Conservation (phyloP, 2,888 invertebrate species). For the Papilio demoleus region DNA sequence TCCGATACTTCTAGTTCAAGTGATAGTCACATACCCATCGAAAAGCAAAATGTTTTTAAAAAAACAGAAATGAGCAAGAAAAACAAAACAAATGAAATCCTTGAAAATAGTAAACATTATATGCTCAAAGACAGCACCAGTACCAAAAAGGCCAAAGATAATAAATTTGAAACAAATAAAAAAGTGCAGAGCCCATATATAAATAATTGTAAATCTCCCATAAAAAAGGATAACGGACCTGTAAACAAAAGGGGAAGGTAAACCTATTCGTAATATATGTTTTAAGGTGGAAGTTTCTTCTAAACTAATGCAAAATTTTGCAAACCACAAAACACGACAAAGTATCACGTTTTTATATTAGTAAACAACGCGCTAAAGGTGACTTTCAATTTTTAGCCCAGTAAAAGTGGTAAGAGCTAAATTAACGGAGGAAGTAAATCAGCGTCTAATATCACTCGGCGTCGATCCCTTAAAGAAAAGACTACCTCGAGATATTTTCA, state of each 20-base stretch:
- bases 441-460: conserved; percentile 83
- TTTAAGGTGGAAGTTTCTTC: background rate
- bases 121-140: conserved; percentile 40
- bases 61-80: conserved; percentile 9
- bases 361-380: background rate
- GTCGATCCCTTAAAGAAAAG: conserved; percentile 86
- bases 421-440: conserved; percentile 79
- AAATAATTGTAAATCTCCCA: conserved; percentile 42
- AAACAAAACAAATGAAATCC: conserved; percentile 22
- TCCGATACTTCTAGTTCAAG: conserved; percentile 62
- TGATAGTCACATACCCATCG: conserved; percentile 42
- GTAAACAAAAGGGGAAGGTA: conserved; percentile 21
- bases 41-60: conserved; percentile 34
- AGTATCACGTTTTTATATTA: background rate
- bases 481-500: conserved; percentile 81
- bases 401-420: conserved; percentile 72
- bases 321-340: background rate
- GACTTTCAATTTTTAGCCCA: conserved; percentile 57
- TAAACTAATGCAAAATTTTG: background rate
- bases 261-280: background rate
- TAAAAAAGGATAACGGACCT: conserved; percentile 12
- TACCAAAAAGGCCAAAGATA: conserved; percentile 40
- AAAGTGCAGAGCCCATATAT: conserved; percentile 23
- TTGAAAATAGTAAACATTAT: conserved; percentile 20
- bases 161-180: conserved; percentile 34